phyloP scores from a whole-genome alignment of 2,888 invertebrate genomes.

The Pherbina coryleti region DNA sequence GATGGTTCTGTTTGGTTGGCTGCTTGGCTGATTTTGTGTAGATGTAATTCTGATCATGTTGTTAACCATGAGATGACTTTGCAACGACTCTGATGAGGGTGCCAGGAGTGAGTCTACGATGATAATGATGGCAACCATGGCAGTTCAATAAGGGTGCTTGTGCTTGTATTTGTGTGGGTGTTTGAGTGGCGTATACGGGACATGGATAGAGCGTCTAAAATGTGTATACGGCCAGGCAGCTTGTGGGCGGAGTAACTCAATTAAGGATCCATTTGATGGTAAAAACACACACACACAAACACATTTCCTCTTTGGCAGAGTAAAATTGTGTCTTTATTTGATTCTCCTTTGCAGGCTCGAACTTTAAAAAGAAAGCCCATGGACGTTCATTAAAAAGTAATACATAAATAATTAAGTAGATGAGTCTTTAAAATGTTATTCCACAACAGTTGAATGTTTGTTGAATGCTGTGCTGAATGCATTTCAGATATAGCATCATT shows the following conservation, averaged over 20 bases:
- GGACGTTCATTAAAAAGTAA: slow-evolving; percentile 20
- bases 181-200: neutral
- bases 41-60: slow-evolving; percentile 41
- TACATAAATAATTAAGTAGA: slow-evolving; percentile 8
- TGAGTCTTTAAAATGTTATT: slow-evolving; percentile 38
- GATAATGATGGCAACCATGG: slow-evolving; percentile 10
- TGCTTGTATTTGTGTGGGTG: slow-evolving; percentile 22
- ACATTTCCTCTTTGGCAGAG: slow-evolving; percentile 44
- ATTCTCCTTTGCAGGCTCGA: slow-evolving; percentile 38
- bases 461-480: slow-evolving; percentile 49
- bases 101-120: neutral
- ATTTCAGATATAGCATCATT: too few relatives aligned
- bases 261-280: slow-evolving; percentile 71
- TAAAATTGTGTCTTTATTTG: slow-evolving; percentile 33
- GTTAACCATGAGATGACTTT: slow-evolving; percentile 32
- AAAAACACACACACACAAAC: slow-evolving; percentile 53
- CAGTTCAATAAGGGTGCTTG: slow-evolving; percentile 25
- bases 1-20: slow-evolving; percentile 37
- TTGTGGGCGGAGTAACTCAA: slow-evolving; percentile 70
- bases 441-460: slow-evolving; percentile 55
- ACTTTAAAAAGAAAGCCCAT: slow-evolving; percentile 32
- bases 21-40: slow-evolving; percentile 33
- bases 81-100: slow-evolving; percentile 11
- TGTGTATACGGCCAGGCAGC: slow-evolving; percentile 11
- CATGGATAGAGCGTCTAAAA: slow-evolving; percentile 28